Conservation (phyloP, 1,140 invertebrate species). For the Nebria ingens region DNA sequence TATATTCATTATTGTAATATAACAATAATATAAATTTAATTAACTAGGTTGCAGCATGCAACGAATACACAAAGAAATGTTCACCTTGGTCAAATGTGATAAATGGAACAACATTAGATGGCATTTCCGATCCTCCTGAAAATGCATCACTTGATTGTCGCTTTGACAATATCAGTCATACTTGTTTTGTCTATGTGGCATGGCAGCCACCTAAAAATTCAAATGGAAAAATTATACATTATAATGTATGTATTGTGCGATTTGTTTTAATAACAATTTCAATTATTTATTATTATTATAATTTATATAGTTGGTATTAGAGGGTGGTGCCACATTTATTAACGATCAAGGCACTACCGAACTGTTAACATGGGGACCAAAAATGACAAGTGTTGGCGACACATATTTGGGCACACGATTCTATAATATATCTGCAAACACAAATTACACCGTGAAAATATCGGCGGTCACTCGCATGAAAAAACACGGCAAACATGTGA, state of each 20-base stretch:
- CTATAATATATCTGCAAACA: slow-evolving; percentile 60
- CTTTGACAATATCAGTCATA: slow-evolving; percentile 50
- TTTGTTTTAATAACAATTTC: neutral
- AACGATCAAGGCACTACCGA: slow-evolving; percentile 43
- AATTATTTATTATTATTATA: slow-evolving; percentile 22
- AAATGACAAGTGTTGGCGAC: slow-evolving; percentile 46
- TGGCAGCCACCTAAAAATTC: slow-evolving; percentile 59
- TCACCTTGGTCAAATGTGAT: slow-evolving; percentile 62
- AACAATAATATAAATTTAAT: slow-evolving; percentile 7
- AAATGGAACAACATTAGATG: slow-evolving; percentile 70
- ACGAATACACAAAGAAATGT: slow-evolving; percentile 61
- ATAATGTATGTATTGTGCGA: slow-evolving; percentile 41
- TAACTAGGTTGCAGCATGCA: slow-evolving; percentile 57
- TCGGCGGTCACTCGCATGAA: slow-evolving; percentile 60
- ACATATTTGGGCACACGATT: slow-evolving; percentile 42
- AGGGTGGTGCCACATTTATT: slow-evolving; percentile 46
- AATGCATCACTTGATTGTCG: slow-evolving; percentile 54
- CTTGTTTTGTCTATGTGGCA: slow-evolving; percentile 50
- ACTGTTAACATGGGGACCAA: slow-evolving; percentile 45
- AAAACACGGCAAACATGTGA: slow-evolving; percentile 50
- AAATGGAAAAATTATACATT: slow-evolving; percentile 65
- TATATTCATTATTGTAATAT: neutral
- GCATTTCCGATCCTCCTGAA: slow-evolving; percentile 39
- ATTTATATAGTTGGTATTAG: slow-evolving; percentile 43
- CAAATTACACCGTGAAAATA: slow-evolving; percentile 63